phyloP scores from a whole-genome alignment of 2,888 invertebrate genomes.

The Lasioglossum figueresi region DNA sequence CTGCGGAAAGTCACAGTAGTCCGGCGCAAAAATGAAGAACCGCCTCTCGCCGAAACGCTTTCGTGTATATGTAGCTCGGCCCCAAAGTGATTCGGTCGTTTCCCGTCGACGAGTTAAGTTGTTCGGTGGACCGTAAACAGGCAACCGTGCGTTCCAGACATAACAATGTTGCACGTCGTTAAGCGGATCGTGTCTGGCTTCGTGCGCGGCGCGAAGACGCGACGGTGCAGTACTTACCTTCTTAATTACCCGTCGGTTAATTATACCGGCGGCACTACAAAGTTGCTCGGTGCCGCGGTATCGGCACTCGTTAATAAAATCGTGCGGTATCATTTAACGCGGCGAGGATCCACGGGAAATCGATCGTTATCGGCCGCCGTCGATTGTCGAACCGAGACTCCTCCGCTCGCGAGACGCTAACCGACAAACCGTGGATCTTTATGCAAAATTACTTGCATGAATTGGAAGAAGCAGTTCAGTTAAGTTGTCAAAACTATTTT shows the following conservation, averaged over 20 bases:
- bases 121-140: conserved; percentile 47
- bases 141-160: conserved; percentile 53
- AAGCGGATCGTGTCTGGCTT: conserved; percentile 47
- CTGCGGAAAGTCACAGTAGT: conserved; percentile 19
- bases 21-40: conserved; percentile 23
- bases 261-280: conserved; percentile 52
- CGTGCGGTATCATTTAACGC: background rate
- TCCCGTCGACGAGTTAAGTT: conserved; percentile 36
- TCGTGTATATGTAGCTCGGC: conserved; percentile 16
- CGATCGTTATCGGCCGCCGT: background rate
- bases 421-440: background rate
- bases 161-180: conserved; percentile 69
- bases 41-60: conserved; percentile 19
- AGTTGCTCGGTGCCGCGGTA: conserved; percentile 39
- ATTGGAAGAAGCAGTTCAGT: background rate
- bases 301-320: conserved; percentile 46
- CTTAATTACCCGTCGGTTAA: conserved; percentile 59
- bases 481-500: background rate
- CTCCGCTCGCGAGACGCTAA: background rate
- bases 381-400: background rate
- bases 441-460: background rate
- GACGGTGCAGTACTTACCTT: conserved; percentile 11
- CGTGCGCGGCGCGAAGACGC: conserved; percentile 28
- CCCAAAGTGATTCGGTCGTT: conserved; percentile 17
- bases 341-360: background rate